phyloP scores from a whole-genome alignment of 2,797 vertebrate genomes.

The Gobio occitaniae region DNA sequence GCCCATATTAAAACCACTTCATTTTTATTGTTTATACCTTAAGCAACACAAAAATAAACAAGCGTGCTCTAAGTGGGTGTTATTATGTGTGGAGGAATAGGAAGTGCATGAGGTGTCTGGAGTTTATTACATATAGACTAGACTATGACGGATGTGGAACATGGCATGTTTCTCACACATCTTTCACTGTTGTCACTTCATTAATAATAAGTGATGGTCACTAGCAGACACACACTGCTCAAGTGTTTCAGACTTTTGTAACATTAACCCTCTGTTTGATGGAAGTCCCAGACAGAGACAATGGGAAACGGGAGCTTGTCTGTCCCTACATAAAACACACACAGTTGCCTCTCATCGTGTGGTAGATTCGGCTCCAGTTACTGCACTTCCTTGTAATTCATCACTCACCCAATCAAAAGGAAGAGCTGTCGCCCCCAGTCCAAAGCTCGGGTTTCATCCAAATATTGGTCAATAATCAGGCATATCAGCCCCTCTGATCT shows the following conservation, averaged over 20 bases:
- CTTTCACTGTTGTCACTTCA: conserved; percentile 35
- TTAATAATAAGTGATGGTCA: conserved; percentile 49
- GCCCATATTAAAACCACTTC: neutral
- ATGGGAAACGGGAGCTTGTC: conserved; percentile 50
- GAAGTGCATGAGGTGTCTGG: conserved; percentile 23
- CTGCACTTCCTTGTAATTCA: conserved; percentile 59
- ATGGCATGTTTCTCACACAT: conserved; percentile 45
- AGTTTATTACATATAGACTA: conserved; percentile 25
- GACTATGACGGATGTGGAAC: conserved; percentile 30
- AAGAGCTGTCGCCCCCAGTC: conserved; percentile 58
- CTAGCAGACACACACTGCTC: conserved; percentile 42
- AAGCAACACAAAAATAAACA: neutral
- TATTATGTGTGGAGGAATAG: neutral
- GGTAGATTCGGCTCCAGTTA: conserved; percentile 57
- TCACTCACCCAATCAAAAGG: conserved; percentile 63
- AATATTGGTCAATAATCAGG: conserved; percentile 58
- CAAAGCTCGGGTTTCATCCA: conserved; percentile 53
- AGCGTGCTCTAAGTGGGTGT: conserved; percentile 20
- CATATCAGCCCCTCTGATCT: conserved; percentile 47
- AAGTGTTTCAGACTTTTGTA: conserved; percentile 53
- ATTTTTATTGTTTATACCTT: conserved; percentile 9
- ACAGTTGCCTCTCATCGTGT: conserved; percentile 37
- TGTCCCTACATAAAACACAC: conserved; percentile 48
- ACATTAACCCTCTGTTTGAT: conserved; percentile 52
- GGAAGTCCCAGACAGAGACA: conserved; percentile 50